A percentile compares a stretch with the other conserved stretches of the same genome.
Evolutionary conservation across 2,113 vertebrate genomes (phyloP).

Genomic region (Hipposideros armiger): DNA sequence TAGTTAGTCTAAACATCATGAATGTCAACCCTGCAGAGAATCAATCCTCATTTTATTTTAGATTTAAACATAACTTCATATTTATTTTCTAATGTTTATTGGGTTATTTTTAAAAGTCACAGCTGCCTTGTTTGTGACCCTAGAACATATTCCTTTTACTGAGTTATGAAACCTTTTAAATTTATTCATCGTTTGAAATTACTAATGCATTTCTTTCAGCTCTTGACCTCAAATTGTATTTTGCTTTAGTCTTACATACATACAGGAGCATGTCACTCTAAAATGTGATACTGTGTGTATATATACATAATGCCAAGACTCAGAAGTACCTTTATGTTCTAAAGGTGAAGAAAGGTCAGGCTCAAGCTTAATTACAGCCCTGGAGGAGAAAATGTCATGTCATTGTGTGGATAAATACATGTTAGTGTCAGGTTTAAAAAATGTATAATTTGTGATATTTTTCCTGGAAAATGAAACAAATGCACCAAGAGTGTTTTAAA

Average conservation of each 20-base stretch:
- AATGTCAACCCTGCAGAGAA: background rate
- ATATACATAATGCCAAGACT: background rate
- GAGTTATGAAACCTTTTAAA: conserved; percentile 9
- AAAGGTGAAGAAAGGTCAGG: conserved; percentile 52
- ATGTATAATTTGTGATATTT: background rate
- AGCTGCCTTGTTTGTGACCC: background rate
- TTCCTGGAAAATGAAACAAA: conserved; percentile 19
- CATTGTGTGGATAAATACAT: background rate
- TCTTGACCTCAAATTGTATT: conserved; percentile 40
- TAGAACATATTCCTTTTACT: background rate
- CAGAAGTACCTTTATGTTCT: conserved; percentile 18
- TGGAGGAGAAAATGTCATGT: background rate
- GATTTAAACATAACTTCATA: background rate
- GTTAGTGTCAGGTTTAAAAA: background rate
- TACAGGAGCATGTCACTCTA: background rate
- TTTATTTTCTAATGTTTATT: background rate
- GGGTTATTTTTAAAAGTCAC: background rate
- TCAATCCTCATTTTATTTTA: background rate
- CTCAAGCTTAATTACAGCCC: background rate
- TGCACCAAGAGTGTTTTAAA: background rate
- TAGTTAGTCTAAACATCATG: background rate
- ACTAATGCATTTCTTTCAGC: conserved; percentile 34
- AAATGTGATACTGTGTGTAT: background rate
- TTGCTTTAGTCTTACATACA: background rate
- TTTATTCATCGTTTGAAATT: conserved; percentile 32